These are phyloP conservation scores for Phaenicophaeus curvirostris DNA, from an alignment of 2,797 vertebrate species.

Conservation along the genomic window DNA sequence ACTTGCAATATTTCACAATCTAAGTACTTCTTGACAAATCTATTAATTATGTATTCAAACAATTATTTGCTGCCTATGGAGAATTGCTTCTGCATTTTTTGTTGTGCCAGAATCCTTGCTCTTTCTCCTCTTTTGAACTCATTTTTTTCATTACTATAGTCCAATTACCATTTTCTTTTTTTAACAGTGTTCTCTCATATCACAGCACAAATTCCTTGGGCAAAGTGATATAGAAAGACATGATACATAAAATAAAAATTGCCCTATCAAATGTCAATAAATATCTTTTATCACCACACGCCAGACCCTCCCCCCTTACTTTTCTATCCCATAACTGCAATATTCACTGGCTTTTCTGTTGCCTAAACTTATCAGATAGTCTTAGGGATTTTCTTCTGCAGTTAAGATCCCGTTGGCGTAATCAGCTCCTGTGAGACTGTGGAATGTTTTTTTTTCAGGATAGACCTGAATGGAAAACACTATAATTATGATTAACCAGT, in stretches of 20 bases:
- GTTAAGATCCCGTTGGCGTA: not conserved
- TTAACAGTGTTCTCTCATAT: not conserved
- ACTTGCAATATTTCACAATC: conserved; percentile 73
- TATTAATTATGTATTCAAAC: conserved; percentile 79
- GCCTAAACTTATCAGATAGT: not conserved
- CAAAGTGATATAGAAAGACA: not conserved
- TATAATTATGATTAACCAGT: conserved; percentile 18
- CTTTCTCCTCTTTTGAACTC: conserved; percentile 44
- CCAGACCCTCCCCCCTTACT: not conserved
- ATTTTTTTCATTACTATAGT: not conserved
- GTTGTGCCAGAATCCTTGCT: conserved; percentile 6
- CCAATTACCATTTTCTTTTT: not conserved
- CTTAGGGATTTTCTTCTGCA: not conserved
- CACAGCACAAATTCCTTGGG: not conserved
- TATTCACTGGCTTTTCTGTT: not conserved
- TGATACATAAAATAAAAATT: not conserved
- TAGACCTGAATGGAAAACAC: not conserved
- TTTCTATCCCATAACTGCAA: not conserved
- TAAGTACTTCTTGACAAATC: conserved; percentile 79
- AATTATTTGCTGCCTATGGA: conserved; percentile 75
- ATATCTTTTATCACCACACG: not conserved
- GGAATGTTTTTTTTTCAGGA: not conserved
- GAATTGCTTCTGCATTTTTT: conserved; percentile 64
- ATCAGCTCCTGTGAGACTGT: accelerated
- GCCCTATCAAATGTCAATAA: not conserved